Evolutionary conservation across 2,113 vertebrate species (phyloP).

Genomic region (Cygnus atratus): DNA sequence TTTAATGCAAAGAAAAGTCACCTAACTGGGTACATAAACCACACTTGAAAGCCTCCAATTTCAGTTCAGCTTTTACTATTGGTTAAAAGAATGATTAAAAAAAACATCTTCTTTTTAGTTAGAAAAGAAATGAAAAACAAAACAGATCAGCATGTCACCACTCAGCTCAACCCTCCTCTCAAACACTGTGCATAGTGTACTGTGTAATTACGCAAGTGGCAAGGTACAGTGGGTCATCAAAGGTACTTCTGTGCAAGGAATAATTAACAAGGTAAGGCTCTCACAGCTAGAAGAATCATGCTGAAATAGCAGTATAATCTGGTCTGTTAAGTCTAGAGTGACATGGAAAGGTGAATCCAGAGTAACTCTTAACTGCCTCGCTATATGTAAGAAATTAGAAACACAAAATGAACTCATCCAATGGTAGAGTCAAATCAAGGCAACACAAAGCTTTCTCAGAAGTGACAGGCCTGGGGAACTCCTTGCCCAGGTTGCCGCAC

Average conservation of each 20-base stretch:
- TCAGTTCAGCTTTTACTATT: not conserved
- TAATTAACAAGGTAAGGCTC: not conserved
- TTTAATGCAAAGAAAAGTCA: not conserved
- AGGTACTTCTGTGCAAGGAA: not conserved
- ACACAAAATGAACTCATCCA: not conserved
- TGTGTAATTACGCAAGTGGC: not conserved
- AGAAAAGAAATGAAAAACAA: not conserved
- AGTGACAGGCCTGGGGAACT: not conserved
- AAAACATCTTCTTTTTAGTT: not conserved
- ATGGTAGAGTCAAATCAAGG: not conserved
- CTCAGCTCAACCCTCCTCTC: not conserved
- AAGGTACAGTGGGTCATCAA: not conserved
- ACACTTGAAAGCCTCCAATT: not conserved
- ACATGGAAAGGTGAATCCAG: not conserved
- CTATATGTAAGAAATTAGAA: not conserved
- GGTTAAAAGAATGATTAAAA: not conserved
- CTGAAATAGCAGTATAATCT: not conserved
- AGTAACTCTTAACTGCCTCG: not conserved
- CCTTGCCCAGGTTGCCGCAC: not conserved
- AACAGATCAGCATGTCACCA: not conserved
- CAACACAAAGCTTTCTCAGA: not conserved
- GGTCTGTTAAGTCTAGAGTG: not conserved
- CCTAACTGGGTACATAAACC: not conserved
- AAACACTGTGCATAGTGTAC: not conserved
- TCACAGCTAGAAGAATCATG: not conserved